Evolutionary conservation across 2,888 invertebrate species (phyloP), one percentile per base, ranked within the genome.

Genomic region (Thera obeliscata): DNA sequence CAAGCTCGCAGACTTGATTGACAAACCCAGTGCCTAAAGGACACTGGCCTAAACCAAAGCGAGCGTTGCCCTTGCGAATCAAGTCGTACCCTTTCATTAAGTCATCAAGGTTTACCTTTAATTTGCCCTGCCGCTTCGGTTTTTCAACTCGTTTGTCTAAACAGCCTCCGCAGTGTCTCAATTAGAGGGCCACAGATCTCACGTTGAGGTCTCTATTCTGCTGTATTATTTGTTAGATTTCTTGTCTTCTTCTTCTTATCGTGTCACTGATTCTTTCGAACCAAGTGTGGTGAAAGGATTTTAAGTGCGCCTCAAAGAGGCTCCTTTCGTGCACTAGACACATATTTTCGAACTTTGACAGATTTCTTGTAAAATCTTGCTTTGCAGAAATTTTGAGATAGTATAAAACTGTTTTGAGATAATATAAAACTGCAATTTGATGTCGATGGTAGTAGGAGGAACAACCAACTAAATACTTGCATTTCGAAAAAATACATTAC

Each of bases 71-170:
- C 36, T 59, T 11, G n/a, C 35, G 33, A 63, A 63, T 63, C 50
- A 64, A 64, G 59, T 48, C 11, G 33, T 66, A 57, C 55, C 54
- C 54, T 49, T 9, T 59, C 59, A 66, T 57, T 57, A 55, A 38
- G 38, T 46, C 57, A 52, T 55, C 38, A 43, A 49, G 43, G 61
- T 22, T 54, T 12, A 52, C 57, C 66, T 66, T 66, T 50, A 50
- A 61, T 56, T 68, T 64, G 67, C 55, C 46, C 61, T 50, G 55
- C 61, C 67, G 62, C 52, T 62, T 62, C 59, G 48, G 48, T 60
- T 69, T 74, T 71, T 74, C 61, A 64, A 61, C 57, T 72, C 67
- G 69, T 71, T 67, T 71, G 69, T 60, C 56, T 60, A 50, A 71
- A 64, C 61, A 56, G 65, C 36, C 56, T 61, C 49, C 61, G 59